phyloP scores from a whole-genome alignment of 2,888 invertebrate genomes.

The Apodemia zela region DNA sequence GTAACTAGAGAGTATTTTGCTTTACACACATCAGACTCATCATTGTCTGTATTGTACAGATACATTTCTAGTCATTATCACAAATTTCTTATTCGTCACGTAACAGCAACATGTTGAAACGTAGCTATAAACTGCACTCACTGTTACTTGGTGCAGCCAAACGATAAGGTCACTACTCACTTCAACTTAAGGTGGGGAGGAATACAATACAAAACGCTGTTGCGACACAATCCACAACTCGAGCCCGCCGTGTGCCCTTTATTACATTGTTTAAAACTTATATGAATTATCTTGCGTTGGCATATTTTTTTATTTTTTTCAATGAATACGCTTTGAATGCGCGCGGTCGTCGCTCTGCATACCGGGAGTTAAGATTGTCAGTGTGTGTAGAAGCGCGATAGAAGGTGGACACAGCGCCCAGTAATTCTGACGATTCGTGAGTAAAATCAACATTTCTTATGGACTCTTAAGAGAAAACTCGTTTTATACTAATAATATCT shows the following conservation, averaged over 20 bases:
- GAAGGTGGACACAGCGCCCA: conserved; percentile 50
- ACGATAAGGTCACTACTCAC: conserved; percentile 74
- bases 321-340: conserved; percentile 45
- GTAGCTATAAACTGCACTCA: conserved; percentile 46
- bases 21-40: not conserved
- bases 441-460: conserved; percentile 41
- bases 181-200: conserved; percentile 59
- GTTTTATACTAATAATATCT: conserved; percentile 27
- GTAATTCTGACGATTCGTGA: conserved; percentile 47
- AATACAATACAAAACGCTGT: conserved; percentile 43
- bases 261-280: conserved; percentile 33
- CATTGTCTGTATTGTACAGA: not conserved
- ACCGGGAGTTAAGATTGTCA: conserved; percentile 44
- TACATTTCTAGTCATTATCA: not conserved
- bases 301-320: conserved; percentile 42
- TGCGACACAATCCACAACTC: conserved; percentile 42
- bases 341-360: conserved; percentile 49
- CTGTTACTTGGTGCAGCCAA: conserved; percentile 63
- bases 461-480: conserved; percentile 47
- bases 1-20: not conserved
- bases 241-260: conserved; percentile 27
- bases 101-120: conserved; percentile 15
- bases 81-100: not conserved
- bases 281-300: conserved; percentile 22
- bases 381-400: conserved; percentile 56